Evolutionary conservation across 2,113 vertebrate species (phyloP), one percentile per base, ranked within the genome.

Genomic region (Dipodomys merriami): DNA sequence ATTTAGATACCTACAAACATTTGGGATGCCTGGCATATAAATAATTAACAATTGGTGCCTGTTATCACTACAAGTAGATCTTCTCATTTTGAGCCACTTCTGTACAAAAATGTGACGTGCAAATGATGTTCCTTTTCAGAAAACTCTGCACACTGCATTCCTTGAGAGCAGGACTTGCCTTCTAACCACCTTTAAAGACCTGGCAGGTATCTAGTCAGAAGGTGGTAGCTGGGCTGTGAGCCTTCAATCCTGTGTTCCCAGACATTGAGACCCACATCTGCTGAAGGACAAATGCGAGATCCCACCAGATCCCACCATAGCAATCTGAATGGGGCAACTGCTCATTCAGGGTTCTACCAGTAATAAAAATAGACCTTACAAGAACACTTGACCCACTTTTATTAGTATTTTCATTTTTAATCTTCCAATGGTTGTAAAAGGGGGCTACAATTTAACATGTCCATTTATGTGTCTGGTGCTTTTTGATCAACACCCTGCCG

Each of bases 81-180:
- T 83, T 74, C 83, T 92, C 18, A 81, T 65, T 77, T 86, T 62
- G 60, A 67, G 60, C 57, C 67, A 53, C 7, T 73, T 92, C 69
- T 20, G 1, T 44, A 39, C n/a, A 39, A 80, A 76, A 89, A 74
- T n/a, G 49, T 93, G 84, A 88, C 69, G 44, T 83, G 6, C 15
- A 53, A 81, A n/a, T 39, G 89, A 69, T 90, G 80, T 73, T 20
- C 25, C 85, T 71, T 83, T 49, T 44, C 64, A 44, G 62, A 19
- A 53, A 73, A 29, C 16, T 19, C 64, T 69, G 73, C 20, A 93
- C 12, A 19, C 5, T 23, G 15, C 49, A 68, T 8, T 85, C n/a
- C 11, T 9, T 23, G 5, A 67, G 67, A 33, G 60, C 23, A 72
- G 62, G 46, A 86, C 53, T 60, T 86, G 67, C 60, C 72, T 86